A percentile compares a stretch with the other conserved stretches of the same genome.
phyloP scores from a whole-genome alignment of 1,140 invertebrate genomes.

The Panulirus ornatus region DNA sequence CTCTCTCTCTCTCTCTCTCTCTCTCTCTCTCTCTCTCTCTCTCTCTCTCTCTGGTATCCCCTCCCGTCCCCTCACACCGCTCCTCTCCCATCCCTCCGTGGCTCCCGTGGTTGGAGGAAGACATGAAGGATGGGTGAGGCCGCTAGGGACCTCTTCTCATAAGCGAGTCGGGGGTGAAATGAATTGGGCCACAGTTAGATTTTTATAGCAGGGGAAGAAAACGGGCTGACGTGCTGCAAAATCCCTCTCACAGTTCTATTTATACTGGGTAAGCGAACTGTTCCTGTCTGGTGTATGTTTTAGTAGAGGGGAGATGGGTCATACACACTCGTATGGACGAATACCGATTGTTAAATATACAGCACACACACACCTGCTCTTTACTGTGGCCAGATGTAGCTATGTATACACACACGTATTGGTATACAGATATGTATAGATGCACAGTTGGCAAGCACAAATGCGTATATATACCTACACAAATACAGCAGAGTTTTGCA shows the following conservation, averaged over 20 bases:
- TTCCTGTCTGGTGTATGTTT: neutral
- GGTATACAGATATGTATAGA: too few relatives aligned
- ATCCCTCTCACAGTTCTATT: neutral
- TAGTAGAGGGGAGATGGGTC: too few relatives aligned
- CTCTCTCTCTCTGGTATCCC: neutral
- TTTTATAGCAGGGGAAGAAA: constrained; percentile 12
- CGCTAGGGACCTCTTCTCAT: neutral
- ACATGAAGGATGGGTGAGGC: neutral
- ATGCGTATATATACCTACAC: too few relatives aligned
- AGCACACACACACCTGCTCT: too few relatives aligned
- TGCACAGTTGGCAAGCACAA: too few relatives aligned
- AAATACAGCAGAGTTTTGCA: too few relatives aligned
- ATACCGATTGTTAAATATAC: too few relatives aligned
- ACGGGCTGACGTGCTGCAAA: neutral
- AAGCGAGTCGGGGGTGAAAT: neutral
- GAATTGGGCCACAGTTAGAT: constrained; percentile 31
- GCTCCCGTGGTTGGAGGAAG: neutral
- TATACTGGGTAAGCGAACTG: neutral
- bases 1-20: neutral
- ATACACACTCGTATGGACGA: too few relatives aligned
- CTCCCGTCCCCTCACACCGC: neutral
- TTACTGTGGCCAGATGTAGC: too few relatives aligned
- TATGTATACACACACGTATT: too few relatives aligned
- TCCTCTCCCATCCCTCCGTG: neutral
- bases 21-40: neutral